Conservation (phyloP, 1,140 invertebrate genomes). For the Sitobion miscanthi region DNA sequence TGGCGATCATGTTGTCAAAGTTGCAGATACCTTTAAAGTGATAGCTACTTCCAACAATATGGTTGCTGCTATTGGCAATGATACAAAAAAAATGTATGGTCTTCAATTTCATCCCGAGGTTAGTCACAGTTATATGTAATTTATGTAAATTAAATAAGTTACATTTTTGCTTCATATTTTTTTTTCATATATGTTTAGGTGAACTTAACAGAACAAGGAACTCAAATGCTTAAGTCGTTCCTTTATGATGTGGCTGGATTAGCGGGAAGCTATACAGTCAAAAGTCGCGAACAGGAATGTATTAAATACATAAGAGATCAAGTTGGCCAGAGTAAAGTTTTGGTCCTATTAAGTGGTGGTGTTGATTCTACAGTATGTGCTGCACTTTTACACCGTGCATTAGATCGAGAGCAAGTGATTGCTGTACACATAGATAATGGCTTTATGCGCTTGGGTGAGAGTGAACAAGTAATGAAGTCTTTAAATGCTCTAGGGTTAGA, state of each 20-base stretch:
- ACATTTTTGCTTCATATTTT: neutral
- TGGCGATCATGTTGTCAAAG: constrained; percentile 92
- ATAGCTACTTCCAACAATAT: constrained; percentile 84
- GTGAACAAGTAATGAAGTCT: constrained; percentile 83
- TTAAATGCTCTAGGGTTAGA: constrained; percentile 86
- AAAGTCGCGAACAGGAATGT: constrained; percentile 87
- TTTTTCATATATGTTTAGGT: constrained; percentile 66
- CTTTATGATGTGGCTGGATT: constrained; percentile 89
- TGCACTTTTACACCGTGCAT: constrained; percentile 87
- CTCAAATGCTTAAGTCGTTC: constrained; percentile 93
- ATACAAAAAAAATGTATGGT: constrained; percentile 90
- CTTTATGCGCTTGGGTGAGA: constrained; percentile 97
- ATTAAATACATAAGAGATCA: constrained; percentile 90
- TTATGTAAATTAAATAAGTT: neutral
- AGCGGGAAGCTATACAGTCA: constrained; percentile 87
- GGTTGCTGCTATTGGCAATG: constrained; percentile 90
- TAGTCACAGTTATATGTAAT: neutral
- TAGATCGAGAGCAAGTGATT: constrained; percentile 89
- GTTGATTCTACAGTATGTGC: constrained; percentile 99
- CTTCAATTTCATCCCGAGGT: constrained; percentile 97
- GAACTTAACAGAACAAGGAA: constrained; percentile 91
- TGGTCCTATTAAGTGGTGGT: constrained; percentile 94
- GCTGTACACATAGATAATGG: constrained; percentile 99
- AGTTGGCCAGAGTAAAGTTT: constrained; percentile 91
- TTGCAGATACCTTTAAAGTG: constrained; percentile 84